Conservation (phyloP, 2,888 invertebrate species). For the Periphyllus acericola region DNA sequence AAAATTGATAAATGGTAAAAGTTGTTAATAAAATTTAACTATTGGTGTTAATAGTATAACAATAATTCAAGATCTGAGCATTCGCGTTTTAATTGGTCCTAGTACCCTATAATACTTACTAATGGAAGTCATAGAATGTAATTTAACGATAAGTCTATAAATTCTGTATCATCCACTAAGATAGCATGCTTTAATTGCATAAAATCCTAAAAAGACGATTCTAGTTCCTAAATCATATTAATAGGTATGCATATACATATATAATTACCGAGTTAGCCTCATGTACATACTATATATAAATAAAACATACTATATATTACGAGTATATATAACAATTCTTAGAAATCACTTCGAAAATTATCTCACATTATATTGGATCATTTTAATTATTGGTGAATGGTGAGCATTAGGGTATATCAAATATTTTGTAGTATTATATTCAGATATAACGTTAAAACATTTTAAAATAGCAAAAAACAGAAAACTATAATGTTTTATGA, state of each 20-base stretch:
- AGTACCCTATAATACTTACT: conserved; percentile 34
- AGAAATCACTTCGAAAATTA: not conserved
- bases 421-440: not conserved
- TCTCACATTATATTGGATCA: not conserved
- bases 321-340: not conserved
- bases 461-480: not conserved
- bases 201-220: not conserved
- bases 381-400: not conserved
- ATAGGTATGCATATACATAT: not conserved
- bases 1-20: not conserved
- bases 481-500: not conserved
- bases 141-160: not conserved
- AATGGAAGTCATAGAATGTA: conserved; percentile 36
- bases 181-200: not conserved
- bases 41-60: conserved; percentile 44
- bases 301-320: too few relatives aligned
- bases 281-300: too few relatives aligned
- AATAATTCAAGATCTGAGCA: conserved; percentile 56
- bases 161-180: not conserved
- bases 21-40: conserved; percentile 21
- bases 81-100: conserved; percentile 40
- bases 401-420: not conserved
- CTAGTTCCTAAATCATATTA: not conserved
- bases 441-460: not conserved
- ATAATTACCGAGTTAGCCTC: not conserved